A percentile compares a stretch with the other conserved stretches of the same genome.
These are phyloP conservation scores for Bubo blakistoni DNA, from an alignment of 2,113 vertebrate species.

Conservation along the genomic window DNA sequence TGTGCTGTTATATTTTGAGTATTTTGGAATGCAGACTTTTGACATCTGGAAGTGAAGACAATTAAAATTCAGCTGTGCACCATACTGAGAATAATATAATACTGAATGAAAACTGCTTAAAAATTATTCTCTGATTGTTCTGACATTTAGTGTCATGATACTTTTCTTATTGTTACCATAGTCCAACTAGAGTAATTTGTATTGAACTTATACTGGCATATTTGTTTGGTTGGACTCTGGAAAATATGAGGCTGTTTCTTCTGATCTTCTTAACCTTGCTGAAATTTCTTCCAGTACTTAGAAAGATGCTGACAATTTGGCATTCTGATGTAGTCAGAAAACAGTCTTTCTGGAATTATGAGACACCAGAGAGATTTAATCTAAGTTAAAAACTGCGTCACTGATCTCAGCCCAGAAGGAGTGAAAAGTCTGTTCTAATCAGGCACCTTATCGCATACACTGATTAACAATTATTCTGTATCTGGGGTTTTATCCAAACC, in stretches of 20 bases:
- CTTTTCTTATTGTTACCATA: neutral
- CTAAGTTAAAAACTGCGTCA: neutral
- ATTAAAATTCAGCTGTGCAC: neutral
- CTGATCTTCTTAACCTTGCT: neutral
- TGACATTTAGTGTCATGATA: neutral
- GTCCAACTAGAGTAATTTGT: neutral
- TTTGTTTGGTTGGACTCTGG: neutral
- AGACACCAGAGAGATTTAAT: neutral
- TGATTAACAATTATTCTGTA: neutral
- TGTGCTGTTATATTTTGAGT: neutral
- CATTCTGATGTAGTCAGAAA: neutral
- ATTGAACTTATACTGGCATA: neutral
- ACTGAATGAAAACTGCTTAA: neutral
- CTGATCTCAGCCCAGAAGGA: neutral
- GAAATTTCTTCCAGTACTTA: neutral
- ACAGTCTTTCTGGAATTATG: neutral
- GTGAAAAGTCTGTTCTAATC: neutral
- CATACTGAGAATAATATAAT: neutral
- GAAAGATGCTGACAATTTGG: neutral
- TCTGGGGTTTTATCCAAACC: neutral
- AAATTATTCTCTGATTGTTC: neutral
- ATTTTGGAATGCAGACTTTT: neutral
- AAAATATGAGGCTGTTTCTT: neutral
- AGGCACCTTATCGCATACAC: rapidly evolving
- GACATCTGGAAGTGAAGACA: neutral